Evolutionary conservation across 1,140 invertebrate species (phyloP).

Genomic region (Bathynomus jamesi): DNA sequence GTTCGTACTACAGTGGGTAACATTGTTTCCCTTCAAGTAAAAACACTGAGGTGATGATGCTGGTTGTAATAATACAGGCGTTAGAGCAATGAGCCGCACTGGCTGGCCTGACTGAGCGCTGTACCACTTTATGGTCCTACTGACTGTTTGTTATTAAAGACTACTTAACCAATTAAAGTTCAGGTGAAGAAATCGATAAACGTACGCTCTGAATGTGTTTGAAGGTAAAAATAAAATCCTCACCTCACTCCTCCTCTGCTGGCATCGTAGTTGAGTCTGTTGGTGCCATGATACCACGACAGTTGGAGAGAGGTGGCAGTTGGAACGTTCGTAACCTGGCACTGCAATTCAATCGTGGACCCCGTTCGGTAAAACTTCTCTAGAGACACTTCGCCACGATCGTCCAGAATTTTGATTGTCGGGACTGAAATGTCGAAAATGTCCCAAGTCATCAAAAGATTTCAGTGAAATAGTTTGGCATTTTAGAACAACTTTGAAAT

Average conservation of each 20-base stretch:
- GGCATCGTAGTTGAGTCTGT: slow-evolving; percentile 20
- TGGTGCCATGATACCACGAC: slow-evolving; percentile 9
- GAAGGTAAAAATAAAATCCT: background rate
- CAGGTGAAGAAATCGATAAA: no score
- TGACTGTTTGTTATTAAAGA: no score
- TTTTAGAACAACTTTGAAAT: background rate
- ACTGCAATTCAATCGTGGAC: slow-evolving; percentile 73
- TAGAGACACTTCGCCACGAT: slow-evolving; percentile 62
- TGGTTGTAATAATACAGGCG: no score
- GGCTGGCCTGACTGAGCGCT: no score
- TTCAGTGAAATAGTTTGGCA: background rate
- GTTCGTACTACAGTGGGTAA: no score
- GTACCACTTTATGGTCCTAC: no score
- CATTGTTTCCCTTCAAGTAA: no score
- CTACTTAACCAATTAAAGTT: no score
- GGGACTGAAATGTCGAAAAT: slow-evolving; percentile 54
- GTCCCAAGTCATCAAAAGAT: background rate
- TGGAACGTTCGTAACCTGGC: slow-evolving; percentile 51
- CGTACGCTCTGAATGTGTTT: background rate
- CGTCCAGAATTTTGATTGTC: slow-evolving; percentile 70
- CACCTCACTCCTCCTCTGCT: slow-evolving; percentile 9
- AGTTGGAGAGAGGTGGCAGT: slow-evolving; percentile 13
- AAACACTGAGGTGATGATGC: no score
- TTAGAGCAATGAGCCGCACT: no score
- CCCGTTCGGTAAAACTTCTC: slow-evolving; percentile 79